phyloP scores from a whole-genome alignment of 2,113 vertebrate species.

The Astur gentilis region DNA sequence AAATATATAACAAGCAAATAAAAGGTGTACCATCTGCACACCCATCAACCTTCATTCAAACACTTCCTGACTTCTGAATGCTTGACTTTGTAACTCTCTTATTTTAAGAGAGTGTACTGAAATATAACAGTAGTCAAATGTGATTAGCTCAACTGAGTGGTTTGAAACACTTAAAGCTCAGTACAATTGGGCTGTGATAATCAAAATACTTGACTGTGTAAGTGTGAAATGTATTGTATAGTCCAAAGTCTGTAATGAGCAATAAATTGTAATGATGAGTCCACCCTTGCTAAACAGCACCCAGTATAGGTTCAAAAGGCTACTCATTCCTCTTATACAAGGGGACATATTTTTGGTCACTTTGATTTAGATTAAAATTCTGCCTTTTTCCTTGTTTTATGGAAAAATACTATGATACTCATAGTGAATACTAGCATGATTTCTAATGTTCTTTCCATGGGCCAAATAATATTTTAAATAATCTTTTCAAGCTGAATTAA shows the following conservation, averaged over 20 bases:
- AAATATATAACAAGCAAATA: background rate
- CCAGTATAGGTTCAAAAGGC: background rate
- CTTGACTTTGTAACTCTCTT: background rate
- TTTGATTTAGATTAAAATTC: background rate
- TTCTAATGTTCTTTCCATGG: background rate
- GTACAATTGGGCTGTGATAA: background rate
- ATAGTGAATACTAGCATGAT: background rate
- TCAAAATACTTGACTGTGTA: background rate
- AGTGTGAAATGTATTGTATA: background rate
- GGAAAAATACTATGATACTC: background rate
- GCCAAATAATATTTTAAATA: background rate
- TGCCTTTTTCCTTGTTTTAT: background rate
- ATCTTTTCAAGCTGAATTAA: constrained; percentile 3
- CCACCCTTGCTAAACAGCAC: background rate
- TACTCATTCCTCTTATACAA: background rate
- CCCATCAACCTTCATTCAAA: background rate
- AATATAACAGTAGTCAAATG: background rate
- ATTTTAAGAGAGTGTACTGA: background rate
- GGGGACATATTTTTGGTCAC: background rate
- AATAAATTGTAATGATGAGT: background rate
- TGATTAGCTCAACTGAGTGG: background rate
- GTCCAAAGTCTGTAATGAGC: background rate
- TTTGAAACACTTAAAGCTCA: background rate
- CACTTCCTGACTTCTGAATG: background rate
- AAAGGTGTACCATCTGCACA: background rate